Conservation (phyloP, 2,797 vertebrate species). For the Smutsia temminckii region DNA sequence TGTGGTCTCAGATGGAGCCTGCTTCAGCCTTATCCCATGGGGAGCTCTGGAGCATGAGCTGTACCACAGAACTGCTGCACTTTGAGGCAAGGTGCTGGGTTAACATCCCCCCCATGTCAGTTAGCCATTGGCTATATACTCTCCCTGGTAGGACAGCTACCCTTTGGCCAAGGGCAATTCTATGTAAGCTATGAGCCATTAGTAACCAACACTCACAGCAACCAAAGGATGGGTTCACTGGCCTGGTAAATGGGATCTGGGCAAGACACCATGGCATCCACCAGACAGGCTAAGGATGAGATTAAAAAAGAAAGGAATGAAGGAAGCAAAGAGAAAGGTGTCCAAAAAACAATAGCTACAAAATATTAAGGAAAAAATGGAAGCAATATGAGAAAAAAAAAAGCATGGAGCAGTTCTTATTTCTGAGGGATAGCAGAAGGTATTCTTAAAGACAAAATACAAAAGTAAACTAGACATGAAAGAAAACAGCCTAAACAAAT, state of each 20-base stretch:
- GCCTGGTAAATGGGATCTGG: not conserved
- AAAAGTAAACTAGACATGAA: constrained; percentile 1
- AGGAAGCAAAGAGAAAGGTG: not conserved
- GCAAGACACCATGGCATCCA: not conserved
- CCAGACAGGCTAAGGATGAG: not conserved
- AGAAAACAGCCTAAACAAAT: not conserved
- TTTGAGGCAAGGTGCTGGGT: not conserved
- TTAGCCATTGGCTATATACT: not conserved
- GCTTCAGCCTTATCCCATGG: not conserved
- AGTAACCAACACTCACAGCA: not conserved
- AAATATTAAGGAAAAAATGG: not conserved
- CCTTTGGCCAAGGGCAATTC: not conserved
- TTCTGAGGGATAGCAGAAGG: not conserved
- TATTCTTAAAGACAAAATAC: not conserved
- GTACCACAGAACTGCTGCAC: not conserved
- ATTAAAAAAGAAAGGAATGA: not conserved
- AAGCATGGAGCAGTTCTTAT: not conserved
- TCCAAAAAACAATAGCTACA: not conserved
- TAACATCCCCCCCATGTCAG: not conserved
- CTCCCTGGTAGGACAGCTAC: not conserved
- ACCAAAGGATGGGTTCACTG: not conserved
- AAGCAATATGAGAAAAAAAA: not conserved
- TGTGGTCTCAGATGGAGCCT: not conserved
- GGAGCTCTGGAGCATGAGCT: not conserved
- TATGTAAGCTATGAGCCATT: not conserved